Evolutionary conservation across 2,888 invertebrate genomes (phyloP), one percentile per base, ranked within the genome.

Genomic region (Coelogynopora nodosa): DNA sequence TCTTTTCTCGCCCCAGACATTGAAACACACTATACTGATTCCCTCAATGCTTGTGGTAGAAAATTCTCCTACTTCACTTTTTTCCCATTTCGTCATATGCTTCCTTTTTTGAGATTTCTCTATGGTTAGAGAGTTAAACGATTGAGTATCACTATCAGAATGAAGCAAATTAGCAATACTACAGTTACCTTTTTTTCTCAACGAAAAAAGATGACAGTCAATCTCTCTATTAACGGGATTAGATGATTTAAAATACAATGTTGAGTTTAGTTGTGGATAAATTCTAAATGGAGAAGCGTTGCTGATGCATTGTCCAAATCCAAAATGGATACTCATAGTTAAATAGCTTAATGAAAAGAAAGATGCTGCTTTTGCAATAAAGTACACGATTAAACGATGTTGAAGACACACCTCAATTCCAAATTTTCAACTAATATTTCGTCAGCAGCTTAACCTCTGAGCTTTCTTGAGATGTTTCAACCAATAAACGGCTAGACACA

Each of bases 1-100:
- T 84, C 98, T 94, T 92, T 96, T 95, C 93, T 98, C 98, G 88
- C 98, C 98, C 89, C 98, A 98, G 86, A 98, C 95, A 88, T 95
- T 94, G 93, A 98, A 98, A 93, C 98, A 98, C 31, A 97, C 95
- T 91, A 98, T 97, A 88, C 94, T 94, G 92, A 97, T 96, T 89
- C 95, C 96, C 92, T 97, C 97, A 67, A 84, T 84, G 18, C 18
- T 49, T 49, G 49, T 49, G 18, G 18, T 13, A 49, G 49, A 49
- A 49, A 49, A 49, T 49, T 49, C 49, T 5, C 49, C 49, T 13
- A 49, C 18, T 49, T 49, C 49, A 18, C 18, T 49, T 49, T 18
- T 49, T 13, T 49, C 49, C 49, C 49, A 49, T 18, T 49, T 49
- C 18, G 49, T 49, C 49, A 49, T 5, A 13, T 49, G 49, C 18